These are phyloP conservation scores for Embidobia sp. DNA, from an alignment of 2,888 invertebrate genomes.

Conservation along the genomic window DNA sequence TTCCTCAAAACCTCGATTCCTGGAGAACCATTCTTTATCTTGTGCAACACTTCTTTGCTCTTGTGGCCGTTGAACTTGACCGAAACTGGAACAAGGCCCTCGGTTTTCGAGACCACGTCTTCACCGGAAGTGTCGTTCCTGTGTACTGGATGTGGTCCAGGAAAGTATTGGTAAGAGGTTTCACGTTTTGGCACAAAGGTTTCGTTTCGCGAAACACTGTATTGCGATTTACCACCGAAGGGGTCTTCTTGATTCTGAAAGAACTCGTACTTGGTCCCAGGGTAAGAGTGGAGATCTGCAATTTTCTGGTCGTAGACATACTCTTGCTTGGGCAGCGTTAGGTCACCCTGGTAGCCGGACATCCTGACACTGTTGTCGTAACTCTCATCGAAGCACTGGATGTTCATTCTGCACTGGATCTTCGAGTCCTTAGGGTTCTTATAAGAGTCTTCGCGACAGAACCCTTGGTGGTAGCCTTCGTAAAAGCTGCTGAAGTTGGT, in stretches of 20 bases:
- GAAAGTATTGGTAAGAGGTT: conserved; percentile 55
- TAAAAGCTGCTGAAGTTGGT: conserved; percentile 74
- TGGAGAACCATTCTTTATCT: conserved; percentile 73
- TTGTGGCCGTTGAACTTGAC: conserved; percentile 67
- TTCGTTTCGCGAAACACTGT: conserved; percentile 65
- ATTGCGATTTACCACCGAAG: conserved; percentile 61
- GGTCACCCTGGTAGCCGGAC: conserved; percentile 28
- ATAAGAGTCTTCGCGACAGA: conserved; percentile 60
- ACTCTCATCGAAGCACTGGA: conserved; percentile 66
- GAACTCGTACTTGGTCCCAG: conserved; percentile 65
- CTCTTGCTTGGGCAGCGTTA: conserved; percentile 33
- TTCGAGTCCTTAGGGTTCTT: conserved; percentile 69
- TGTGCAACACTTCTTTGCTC: conserved; percentile 70
- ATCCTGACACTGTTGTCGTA: conserved; percentile 65
- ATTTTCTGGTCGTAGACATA: conserved; percentile 34
- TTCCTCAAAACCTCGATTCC: conserved; percentile 84
- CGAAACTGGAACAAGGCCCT: conserved; percentile 60
- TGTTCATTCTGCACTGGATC: conserved; percentile 67
- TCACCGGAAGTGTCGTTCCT: conserved; percentile 58
- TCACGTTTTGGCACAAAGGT: conserved; percentile 57
- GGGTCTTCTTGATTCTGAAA: conserved; percentile 61
- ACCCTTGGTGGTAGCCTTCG: conserved; percentile 75
- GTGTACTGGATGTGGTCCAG: conserved; percentile 64
- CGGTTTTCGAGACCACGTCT: conserved; percentile 16
- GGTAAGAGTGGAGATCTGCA: conserved; percentile 34